Conservation (phyloP, 1,140 invertebrate species). For the Amyelois transitella region DNA sequence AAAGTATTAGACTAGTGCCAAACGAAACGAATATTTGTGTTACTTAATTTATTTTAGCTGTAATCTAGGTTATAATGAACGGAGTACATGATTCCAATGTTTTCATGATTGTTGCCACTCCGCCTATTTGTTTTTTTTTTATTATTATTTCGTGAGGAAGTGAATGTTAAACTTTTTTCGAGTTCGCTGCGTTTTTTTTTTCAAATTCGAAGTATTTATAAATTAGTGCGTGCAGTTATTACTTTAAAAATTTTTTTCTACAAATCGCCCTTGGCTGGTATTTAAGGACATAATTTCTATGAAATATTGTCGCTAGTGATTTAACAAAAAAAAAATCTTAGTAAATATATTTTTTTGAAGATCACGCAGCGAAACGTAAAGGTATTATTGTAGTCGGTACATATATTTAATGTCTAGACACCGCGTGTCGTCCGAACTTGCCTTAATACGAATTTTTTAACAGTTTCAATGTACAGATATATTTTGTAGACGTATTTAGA, state of each 20-base stretch:
- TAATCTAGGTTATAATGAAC: conserved; percentile 18
- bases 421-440: conserved; percentile 18
- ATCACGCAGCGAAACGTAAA: background rate
- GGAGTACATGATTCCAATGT: conserved; percentile 23
- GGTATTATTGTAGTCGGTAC: conserved; percentile 3
- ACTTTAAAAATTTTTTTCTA: too few relatives aligned
- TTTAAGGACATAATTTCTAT: too few relatives aligned
- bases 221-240: too few relatives aligned
- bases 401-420: conserved; percentile 12
- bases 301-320: too few relatives aligned
- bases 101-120: conserved; percentile 26
- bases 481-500: conserved; percentile 5
- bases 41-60: conserved; percentile 62
- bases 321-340: too few relatives aligned
- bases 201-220: too few relatives aligned
- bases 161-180: background rate
- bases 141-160: background rate
- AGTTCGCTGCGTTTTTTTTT: background rate
- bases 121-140: conserved; percentile 35
- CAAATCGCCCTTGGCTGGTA: too few relatives aligned
- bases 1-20: conserved; percentile 67
- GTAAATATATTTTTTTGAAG: background rate
- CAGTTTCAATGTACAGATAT: background rate
- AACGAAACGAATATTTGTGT: conserved; percentile 35
- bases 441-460: conserved; percentile 13